phyloP scores from a whole-genome alignment of 2,797 vertebrate genomes.

The Clamator glandarius region DNA sequence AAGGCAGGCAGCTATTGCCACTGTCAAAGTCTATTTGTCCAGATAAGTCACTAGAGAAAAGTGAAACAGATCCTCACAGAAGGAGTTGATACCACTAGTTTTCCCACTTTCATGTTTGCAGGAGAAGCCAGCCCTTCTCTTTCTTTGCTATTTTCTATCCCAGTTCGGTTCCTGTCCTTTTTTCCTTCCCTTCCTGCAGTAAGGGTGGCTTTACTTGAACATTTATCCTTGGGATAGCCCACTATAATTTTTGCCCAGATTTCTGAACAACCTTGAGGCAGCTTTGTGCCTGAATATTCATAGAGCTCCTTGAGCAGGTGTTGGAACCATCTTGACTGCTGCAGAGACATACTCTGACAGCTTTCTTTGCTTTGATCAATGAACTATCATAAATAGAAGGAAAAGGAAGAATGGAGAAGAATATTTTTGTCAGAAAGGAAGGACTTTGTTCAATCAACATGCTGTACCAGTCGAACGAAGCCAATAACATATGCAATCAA shows the following conservation, averaged over 20 bases:
- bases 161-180: neutral
- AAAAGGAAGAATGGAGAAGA: neutral
- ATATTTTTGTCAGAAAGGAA: slow-evolving; percentile 7
- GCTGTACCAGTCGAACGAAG: neutral
- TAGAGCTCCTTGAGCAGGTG: neutral
- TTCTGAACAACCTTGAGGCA: neutral
- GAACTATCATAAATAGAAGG: neutral
- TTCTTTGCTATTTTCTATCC: neutral
- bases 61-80: neutral
- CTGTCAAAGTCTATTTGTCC: neutral
- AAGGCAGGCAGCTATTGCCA: neutral
- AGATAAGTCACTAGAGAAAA: neutral
- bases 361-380: slow-evolving; percentile 37
- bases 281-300: neutral
- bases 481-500: neutral
- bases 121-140: neutral
- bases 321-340: neutral
- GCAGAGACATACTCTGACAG: neutral
- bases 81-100: neutral
- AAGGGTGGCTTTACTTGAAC: neutral
- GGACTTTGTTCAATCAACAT: neutral
- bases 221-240: neutral
- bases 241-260: neutral
- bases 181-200: neutral
- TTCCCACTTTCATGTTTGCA: neutral